Base-by-base conservation (phyloP, 2,797 vertebrate species). In the Intellagama lesueurii region DNA sequence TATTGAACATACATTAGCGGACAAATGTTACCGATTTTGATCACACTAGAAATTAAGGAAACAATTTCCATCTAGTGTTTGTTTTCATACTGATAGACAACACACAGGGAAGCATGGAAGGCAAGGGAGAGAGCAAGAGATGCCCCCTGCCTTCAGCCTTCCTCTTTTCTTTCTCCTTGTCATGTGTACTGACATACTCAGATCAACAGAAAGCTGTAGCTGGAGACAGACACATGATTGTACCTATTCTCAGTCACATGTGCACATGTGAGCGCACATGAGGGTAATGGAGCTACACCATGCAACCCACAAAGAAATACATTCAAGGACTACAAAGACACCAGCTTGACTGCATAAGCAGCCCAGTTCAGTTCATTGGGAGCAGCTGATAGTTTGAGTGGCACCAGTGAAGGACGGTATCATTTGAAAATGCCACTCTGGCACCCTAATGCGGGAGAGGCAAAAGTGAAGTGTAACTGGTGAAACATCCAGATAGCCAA, bases 241-340 rank as follows among this genome's bases (percentile, higher is more conserved):
- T 8, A 3, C 26, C 82, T 35, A 49, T 40, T 1, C 5, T 32
- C 19, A 35, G 35, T 12, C 4, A 22, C 52, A 83, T 24, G 49
- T 11, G 56, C 72, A 7, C 17, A 5, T 35, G 4, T 7, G 40
- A n/a, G 16, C 3, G 16, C 17, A 1, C 1, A 14, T 11, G 35
- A 68, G 30, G 17, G 11, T 17, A 2, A 30, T 14, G 9, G 2
- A n/a, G 2, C 1, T 30, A 30, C 19, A 14, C 11, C 7, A 1
- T 49, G 4, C 9, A 0, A 30, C 1, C 28, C 22, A 4, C 64
- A 2, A 2, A 11, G 44, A 2, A 76, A 1, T 60, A 5, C 16
- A 32, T 80, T 64, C 35, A 28, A 72, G 22, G 52, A 4, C 30
- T n/a, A 22, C 49, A 85, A 73, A 76, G 47, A n/a, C 47, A 49